phyloP scores from a whole-genome alignment of 2,113 vertebrate species.

The Laticauda laticaudata region DNA sequence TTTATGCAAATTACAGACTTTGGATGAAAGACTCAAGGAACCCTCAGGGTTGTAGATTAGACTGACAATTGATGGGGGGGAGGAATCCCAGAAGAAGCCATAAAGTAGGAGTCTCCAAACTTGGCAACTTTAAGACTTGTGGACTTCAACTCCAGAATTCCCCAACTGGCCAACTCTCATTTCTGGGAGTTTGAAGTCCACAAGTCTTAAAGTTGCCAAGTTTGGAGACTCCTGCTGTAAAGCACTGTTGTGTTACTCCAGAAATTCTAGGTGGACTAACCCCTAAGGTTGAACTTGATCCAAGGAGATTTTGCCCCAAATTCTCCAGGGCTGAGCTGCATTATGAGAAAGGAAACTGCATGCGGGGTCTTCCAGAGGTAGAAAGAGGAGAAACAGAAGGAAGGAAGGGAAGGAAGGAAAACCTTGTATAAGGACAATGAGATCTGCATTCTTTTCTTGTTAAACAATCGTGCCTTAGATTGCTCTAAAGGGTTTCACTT shows the following conservation, averaged over 20 bases:
- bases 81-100: neutral
- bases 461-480: neutral
- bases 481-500: no score
- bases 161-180: no score
- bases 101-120: neutral
- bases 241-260: neutral
- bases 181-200: neutral
- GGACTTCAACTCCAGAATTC: neutral
- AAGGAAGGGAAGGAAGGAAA: neutral
- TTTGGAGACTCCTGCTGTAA: neutral
- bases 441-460: neutral
- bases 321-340: neutral
- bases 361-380: constrained; percentile 14
- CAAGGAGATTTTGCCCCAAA: neutral
- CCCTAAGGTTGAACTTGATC: neutral
- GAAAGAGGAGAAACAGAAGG: no score
- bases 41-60: neutral
- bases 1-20: neutral
- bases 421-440: neutral
- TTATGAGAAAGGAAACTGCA: constrained; percentile 28
- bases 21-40: neutral
- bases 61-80: neutral
- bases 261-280: neutral
- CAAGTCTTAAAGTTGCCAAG: neutral
- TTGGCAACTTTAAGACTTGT: no score